Evolutionary conservation across 2,113 vertebrate species (phyloP).

Genomic region (Percopsis transmontana): DNA sequence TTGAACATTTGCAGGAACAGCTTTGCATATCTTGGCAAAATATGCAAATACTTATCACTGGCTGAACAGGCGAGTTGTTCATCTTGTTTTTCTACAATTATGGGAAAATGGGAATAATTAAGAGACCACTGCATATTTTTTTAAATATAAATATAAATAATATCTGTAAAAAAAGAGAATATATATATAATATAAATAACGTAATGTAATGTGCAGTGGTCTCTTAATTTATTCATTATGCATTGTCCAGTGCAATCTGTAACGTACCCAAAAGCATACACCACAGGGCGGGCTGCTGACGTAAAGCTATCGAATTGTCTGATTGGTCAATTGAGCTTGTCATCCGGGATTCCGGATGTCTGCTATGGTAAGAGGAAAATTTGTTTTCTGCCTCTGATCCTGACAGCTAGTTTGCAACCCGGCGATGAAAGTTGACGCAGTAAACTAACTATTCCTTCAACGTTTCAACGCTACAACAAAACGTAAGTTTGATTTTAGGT

Average conservation of each 20-base stretch:
- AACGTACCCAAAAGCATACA: background rate
- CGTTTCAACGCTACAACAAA: conserved; percentile 28
- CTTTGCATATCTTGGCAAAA: too few relatives aligned
- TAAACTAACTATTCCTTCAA: conserved; percentile 7
- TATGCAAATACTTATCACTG: too few relatives aligned
- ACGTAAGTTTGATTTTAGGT: conserved; percentile 45
- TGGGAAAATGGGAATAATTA: too few relatives aligned
- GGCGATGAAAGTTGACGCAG: conserved; percentile 35
- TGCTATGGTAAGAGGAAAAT: conserved; percentile 48
- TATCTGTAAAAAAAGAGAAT: background rate
- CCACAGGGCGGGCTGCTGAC: conserved; percentile 40
- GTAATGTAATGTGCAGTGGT: too few relatives aligned
- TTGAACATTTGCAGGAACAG: too few relatives aligned
- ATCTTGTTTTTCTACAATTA: too few relatives aligned
- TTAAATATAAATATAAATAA: too few relatives aligned
- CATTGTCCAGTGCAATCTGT: background rate
- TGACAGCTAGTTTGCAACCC: conserved; percentile 47
- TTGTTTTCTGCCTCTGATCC: conserved; percentile 64
- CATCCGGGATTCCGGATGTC: conserved; percentile 65
- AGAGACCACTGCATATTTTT: too few relatives aligned
- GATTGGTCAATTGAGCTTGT: conserved; percentile 52
- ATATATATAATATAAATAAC: too few relatives aligned
- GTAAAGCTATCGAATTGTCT: fast-evolving
- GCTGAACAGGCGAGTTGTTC: too few relatives aligned
- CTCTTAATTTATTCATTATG: background rate